phyloP scores from a whole-genome alignment of 2,888 invertebrate species.

The Drosophila buzzatii region DNA sequence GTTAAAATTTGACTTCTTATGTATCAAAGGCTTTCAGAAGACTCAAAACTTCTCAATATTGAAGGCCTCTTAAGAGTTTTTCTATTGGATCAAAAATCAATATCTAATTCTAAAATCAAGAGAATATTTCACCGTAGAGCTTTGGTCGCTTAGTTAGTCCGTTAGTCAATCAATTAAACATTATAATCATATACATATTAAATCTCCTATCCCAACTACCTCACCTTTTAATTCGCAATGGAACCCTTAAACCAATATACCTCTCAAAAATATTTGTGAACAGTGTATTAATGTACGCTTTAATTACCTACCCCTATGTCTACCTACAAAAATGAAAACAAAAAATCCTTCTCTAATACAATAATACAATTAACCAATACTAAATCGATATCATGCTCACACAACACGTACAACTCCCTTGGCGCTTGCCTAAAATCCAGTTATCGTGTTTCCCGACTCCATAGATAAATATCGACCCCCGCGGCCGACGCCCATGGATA shows the following conservation, averaged over 20 bases:
- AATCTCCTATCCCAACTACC: neutral
- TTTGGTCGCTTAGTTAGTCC: neutral
- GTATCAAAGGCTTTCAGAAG: too few species aligned
- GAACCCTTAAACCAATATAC: neutral
- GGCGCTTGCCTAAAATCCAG: constrained; percentile 63
- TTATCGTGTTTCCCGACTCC: constrained; percentile 66
- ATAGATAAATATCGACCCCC: constrained; percentile 34
- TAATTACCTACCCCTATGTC: neutral
- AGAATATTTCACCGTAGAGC: neutral
- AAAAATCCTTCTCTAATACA: neutral
- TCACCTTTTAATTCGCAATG: neutral
- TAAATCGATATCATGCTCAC: constrained; percentile 49
- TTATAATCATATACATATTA: neutral
- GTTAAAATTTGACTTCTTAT: too few species aligned
- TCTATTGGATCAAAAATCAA: too few species aligned
- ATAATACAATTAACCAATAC: constrained; percentile 57
- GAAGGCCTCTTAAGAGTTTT: too few species aligned
- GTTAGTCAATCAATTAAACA: neutral
- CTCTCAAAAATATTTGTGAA: neutral
- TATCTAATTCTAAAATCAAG: neutral
- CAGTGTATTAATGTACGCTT: neutral
- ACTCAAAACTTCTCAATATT: too few species aligned
- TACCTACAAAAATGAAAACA: neutral
- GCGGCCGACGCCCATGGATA: constrained; percentile 14
- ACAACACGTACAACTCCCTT: constrained; percentile 40